Evolutionary conservation across 2,113 vertebrate species (phyloP), one percentile per base, ranked within the genome.

Genomic region (Passer domesticus): DNA sequence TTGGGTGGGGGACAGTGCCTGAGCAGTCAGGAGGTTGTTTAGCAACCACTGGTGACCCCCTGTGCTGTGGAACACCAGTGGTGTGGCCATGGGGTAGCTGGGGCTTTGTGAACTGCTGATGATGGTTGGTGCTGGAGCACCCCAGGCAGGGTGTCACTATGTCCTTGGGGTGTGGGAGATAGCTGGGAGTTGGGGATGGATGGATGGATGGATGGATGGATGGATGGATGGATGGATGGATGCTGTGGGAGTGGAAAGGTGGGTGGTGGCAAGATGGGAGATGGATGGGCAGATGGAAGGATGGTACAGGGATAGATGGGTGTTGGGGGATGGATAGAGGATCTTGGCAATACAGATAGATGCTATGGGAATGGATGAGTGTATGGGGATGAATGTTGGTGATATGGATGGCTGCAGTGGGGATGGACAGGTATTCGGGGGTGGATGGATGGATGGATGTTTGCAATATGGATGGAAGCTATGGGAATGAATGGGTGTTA

Each of bases 31-130:
- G 50, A 6, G 3, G 24, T 78, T 46, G 4, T 70, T 92, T 62
- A 62, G 31, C 46, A 74, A 14, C 31, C 0, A 0, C 37, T 16
- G 13, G 46, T 87, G 55, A 69, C 7, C 9, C 13, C 31, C 24
- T 87, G 7, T 28, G 21, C 55, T 73, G 44, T 77, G 46, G 41
- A 55, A 58, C 15, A 16, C 2, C 0, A 1, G 8, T 33, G 31
- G 12, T 74, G 46, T 82, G 77, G 28, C 64, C 25, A 1, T 30
- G 30, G 19, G 19, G 3, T 68, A 52, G 55, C 47, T 44, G 50
- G 27, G 14, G 14, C 25, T 80, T 47, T 56, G 15, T 56, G 53
- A 21, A 30, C 14, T 50, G 64, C 33, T 39, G 44, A 5, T 60
- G 31, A 37, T 76, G n/a, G 10, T 63, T 41, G n/a, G 27, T 70